Evolutionary conservation across 2,797 vertebrate species (phyloP), one percentile per base, ranked within the genome.

Genomic region (Lagocephalus sceleratus): DNA sequence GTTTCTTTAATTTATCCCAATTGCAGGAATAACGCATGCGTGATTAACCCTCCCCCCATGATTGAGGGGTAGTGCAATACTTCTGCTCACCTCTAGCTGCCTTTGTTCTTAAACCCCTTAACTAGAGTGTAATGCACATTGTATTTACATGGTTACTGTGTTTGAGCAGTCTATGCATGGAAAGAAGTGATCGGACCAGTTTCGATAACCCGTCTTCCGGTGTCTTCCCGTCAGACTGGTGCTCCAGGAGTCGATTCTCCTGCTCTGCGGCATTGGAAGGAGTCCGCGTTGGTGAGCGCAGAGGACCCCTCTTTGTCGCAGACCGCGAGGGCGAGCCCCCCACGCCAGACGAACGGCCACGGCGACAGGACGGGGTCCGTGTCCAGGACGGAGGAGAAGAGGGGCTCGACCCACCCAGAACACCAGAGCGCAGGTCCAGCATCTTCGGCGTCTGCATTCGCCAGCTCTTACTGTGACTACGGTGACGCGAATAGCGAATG

Each of bases 351-450:
- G 58, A 90, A 85, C n/a, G 84, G 82, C 45, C 81, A 76, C 0
- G 76, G 78, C 8, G 85, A 87, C 15, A 87, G 88, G 58, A 53
- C 16, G 1, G 76, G 62, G 5, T 71, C 84, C 58, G 68, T 54
- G 75, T 54, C 69, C 83, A 52, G 71, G 89, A 82, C 65, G 56
- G 90, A 90, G 22, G 93, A 92, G 72, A 68, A 51, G 41, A 78
- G 29, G 88, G 90, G 52, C 82, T 85, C 84, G 80, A 89, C 86
- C 32, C 84, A 90, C 49, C 89, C 87, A 29, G 94, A 92, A 64
- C 94, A 89, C 83, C 94, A 87, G 65, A 94, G 86, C 89, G 93
- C 94, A 98, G 97, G 96, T 98, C 94, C 94, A 91, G 88, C 94
- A 87, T 93, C 90, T 84, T 72, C 79, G 67, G 85, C 91, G 87